Evolutionary conservation across 1,140 invertebrate species (phyloP), one percentile per base, ranked within the genome.

Genomic region (Sitobion miscanthi): DNA sequence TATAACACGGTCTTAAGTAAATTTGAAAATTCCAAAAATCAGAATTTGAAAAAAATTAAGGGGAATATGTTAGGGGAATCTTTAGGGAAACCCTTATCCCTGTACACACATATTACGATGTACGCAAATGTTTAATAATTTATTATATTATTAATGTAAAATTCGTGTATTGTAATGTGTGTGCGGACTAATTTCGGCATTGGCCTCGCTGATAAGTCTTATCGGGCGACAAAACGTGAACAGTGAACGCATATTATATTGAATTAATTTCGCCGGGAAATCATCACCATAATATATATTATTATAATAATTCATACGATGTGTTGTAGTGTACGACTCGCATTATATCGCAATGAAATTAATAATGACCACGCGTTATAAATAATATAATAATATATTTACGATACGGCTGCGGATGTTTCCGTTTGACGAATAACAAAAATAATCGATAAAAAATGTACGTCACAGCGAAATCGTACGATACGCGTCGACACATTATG

Each of bases 311-410:
- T 42, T 42, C 3, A 11, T 30, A 69, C 62, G 62, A 77, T 20
- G n/a, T 6, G 42, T 4, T 6, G 42, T 42, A 42, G 42, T 42
- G 14, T 77, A 20, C 62, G 14, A 77, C n/a, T 77, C 17, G 21
- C 30, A 30, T 83, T 62, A 11, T 83, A 83, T n/a, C 17, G 35
- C 35, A 38, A 83, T 20, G 77, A 85, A 85, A 69, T 69, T 69
- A 85, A 85, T 42, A 42, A 85, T 85, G 82, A 85, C 35, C 82
- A 85, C 82, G 82, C 82, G 21, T 45, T 42, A 85, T 85, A 85
- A 85, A 85, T 85, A 85, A 85, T 85, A 54, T 54, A 54, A 54
- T 54, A 54, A 21, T 54, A 23, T 85, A 85, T 11, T 11, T 85
- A 85, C 77, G n/a, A 11, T 14, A 0, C 38, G 20, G 35, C 25